These are phyloP conservation scores for Sesamia nonagrioides DNA, from an alignment of 1,140 invertebrate species.

Conservation along the genomic window DNA sequence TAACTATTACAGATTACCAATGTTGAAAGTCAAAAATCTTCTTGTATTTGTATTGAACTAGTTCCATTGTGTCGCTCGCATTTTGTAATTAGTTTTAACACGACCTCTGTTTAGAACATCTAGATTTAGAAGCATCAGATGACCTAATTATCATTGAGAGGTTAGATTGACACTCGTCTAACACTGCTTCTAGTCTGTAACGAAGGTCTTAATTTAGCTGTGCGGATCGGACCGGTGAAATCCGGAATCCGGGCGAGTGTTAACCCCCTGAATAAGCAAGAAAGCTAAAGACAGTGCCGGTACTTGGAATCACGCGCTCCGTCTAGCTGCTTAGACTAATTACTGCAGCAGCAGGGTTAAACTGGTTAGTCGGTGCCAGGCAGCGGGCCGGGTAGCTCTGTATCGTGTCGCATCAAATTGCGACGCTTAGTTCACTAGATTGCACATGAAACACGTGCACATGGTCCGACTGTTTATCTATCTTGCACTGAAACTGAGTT, in stretches of 20 bases:
- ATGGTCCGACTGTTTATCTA: conserved; percentile 21
- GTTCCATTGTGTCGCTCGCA: conserved; percentile 15
- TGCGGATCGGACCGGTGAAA: conserved; percentile 58
- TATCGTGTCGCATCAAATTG: conserved; percentile 50
- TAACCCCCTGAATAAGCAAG: conserved; percentile 64
- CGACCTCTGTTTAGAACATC: neutral
- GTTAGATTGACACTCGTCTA: neutral
- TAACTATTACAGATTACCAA: conserved; percentile 59
- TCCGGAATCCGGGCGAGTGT: conserved; percentile 55
- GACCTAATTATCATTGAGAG: conserved; percentile 31
- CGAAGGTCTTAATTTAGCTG: conserved; percentile 36
- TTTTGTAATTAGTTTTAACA: conserved; percentile 31
- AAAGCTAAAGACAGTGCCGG: conserved; percentile 68
- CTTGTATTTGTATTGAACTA: conserved; percentile 58
- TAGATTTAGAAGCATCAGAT: neutral
- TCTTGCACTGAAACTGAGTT: conserved; percentile 11
- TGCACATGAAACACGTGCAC: conserved; percentile 48
- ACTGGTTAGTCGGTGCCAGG: conserved; percentile 68
- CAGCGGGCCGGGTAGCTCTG: conserved; percentile 42
- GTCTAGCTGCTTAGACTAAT: conserved; percentile 78
- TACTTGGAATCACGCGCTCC: conserved; percentile 63
- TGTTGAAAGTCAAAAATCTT: conserved; percentile 66
- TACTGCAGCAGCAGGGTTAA: conserved; percentile 74
- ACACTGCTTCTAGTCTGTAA: conserved; percentile 5
- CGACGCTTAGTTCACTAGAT: conserved; percentile 59